Conservation (phyloP, 1,140 invertebrate species). For the Dendrolimus punctatus region DNA sequence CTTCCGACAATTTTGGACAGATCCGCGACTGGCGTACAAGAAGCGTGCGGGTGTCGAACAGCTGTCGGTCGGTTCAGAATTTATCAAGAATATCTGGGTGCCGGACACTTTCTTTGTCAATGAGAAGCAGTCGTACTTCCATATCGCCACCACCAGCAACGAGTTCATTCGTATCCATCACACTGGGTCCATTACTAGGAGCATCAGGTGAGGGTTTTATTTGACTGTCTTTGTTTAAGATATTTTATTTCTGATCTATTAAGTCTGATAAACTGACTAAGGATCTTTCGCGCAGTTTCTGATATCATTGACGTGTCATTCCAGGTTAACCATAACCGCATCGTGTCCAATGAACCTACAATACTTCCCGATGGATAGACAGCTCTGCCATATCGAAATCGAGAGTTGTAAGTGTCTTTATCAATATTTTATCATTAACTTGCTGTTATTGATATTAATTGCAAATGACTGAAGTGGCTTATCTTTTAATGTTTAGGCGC, state of each 20-base stretch:
- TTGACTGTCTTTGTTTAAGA: neutral
- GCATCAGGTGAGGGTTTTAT: constrained; percentile 86
- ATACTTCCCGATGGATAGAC: constrained; percentile 98
- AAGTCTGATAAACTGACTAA: too few species aligned
- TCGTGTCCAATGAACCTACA: constrained; percentile 98
- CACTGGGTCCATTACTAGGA: constrained; percentile 94
- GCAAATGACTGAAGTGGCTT: too few species aligned
- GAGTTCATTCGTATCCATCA: constrained; percentile 97
- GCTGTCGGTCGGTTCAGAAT: constrained; percentile 92
- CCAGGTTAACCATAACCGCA: constrained; percentile 81
- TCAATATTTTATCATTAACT: too few species aligned
- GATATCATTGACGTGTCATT: neutral
- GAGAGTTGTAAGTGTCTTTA: constrained; percentile 95
- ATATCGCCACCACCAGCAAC: constrained; percentile 97
- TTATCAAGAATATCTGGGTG: constrained; percentile 98
- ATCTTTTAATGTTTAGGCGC: too few species aligned
- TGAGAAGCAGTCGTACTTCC: constrained; percentile 98
- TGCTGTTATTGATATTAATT: too few species aligned
- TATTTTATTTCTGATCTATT: too few species aligned
- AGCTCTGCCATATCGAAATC: constrained; percentile 97
- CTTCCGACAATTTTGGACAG: constrained; percentile 98
- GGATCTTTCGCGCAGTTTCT: too few species aligned
- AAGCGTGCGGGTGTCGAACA: constrained; percentile 90
- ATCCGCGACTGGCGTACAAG: constrained; percentile 92
- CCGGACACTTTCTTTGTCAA: constrained; percentile 99